Percentiles rank a stretch among this genome's conserved stretches.
Conservation (phyloP, 2,113 vertebrate species). For the Nanorana parkeri region DNA sequence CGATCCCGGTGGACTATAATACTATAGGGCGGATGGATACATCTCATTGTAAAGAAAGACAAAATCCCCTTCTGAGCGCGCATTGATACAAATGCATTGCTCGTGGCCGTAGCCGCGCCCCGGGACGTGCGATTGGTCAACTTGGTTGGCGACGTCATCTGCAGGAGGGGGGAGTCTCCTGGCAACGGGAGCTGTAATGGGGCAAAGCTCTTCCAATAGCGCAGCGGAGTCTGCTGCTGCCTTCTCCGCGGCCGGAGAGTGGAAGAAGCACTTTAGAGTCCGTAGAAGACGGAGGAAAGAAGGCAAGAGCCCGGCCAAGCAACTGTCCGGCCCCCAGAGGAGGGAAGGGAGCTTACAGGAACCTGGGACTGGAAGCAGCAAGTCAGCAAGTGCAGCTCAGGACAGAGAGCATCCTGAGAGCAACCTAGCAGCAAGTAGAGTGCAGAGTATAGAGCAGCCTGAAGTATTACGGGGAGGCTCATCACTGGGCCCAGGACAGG, state of each 20-base stretch:
- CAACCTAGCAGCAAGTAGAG: too few species aligned
- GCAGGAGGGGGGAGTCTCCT: conserved; percentile 31
- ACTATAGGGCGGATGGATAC: conserved; percentile 5
- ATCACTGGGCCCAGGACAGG: background rate
- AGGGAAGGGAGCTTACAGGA: background rate
- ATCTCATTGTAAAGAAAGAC: too few species aligned
- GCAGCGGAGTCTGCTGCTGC: conserved; percentile 19
- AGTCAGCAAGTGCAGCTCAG: background rate
- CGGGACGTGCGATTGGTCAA: background rate
- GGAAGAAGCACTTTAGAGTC: conserved; percentile 31
- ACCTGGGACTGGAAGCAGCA: background rate
- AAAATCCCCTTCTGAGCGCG: background rate
- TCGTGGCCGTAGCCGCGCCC: background rate
- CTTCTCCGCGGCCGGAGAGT: conserved; percentile 8
- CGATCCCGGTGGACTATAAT: background rate
- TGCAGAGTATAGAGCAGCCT: background rate
- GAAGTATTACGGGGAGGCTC: too few species aligned
- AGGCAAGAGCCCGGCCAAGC: conserved; percentile 6
- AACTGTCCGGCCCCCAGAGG: background rate
- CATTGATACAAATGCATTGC: conserved; percentile 26
- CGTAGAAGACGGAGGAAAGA: conserved; percentile 5
- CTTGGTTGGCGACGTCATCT: background rate
- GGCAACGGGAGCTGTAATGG: conserved; percentile 9
- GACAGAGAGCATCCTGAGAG: too few species aligned
- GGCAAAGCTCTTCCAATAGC: conserved; percentile 29